Evolutionary conservation across 2,797 vertebrate species (phyloP), one percentile per base, ranked within the genome.

Genomic region (Dromococcyx pavoninus): DNA sequence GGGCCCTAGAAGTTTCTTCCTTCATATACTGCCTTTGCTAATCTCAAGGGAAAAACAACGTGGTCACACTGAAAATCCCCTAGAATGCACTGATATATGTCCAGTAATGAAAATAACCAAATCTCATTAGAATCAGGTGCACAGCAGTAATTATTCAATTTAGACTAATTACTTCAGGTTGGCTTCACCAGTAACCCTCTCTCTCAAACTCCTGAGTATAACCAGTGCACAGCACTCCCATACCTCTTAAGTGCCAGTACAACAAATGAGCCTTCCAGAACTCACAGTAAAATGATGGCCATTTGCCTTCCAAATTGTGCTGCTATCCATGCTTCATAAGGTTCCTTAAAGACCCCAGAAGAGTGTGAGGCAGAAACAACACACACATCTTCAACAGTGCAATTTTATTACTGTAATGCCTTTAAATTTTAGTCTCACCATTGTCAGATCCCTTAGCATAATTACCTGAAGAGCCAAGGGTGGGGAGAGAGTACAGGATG

Each of bases 221-320:
- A 74, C 24, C 30, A 50, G 28, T 15, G 22, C 57, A 67, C 27
- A n/a, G 30, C 41, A 72, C 10, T 89, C 37, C 54, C 35, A 30
- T 70, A 27, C n/a, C 57, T n/a, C 32, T 60, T 87, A 89, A 60
- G 32, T 58, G 35, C 67, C 60, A 89, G 61, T 64, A 53, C 75
- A 86, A 73, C 53, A 96, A 89, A 92, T 53, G 28, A 87, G 24
- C 51, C 72, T 94, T 71, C 69, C 39, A 72, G 27, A 86, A 88
- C 43, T 88, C 81, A 89, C n/a, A 60, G 65, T 54, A 67, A 93
- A 87, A 96, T 89, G 32, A 84, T 2, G 16, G n/a, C 18, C 66
- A 95, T 97, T 97, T 92, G 51, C 91, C 89, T 93, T 84, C 50
- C 60, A 93, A 85, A 90, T 76, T 71, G 30, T 86, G 33, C 72